These are phyloP conservation scores for Pseudopodoces humilis DNA, from an alignment of 2,113 vertebrate species.

Conservation along the genomic window DNA sequence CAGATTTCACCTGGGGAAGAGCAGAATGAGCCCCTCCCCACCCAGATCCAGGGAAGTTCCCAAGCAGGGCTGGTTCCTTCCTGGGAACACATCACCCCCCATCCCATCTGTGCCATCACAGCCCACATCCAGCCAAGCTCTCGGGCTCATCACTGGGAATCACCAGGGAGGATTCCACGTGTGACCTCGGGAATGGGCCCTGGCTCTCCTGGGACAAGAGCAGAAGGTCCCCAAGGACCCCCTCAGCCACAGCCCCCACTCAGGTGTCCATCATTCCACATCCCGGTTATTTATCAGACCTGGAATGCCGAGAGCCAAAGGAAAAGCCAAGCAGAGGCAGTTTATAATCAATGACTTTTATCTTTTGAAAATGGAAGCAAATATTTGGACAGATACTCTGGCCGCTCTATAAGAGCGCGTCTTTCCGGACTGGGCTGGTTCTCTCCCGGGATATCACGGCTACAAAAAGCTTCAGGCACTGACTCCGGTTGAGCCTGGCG, in stretches of 20 bases:
- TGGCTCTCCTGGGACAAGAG: fast-evolving
- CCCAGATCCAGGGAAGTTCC: neutral
- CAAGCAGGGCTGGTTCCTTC: neutral
- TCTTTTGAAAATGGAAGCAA: conserved; percentile 79
- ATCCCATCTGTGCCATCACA: fast-evolving
- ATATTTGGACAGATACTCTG: conserved; percentile 69
- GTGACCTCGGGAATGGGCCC: fast-evolving
- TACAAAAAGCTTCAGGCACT: conserved; percentile 57
- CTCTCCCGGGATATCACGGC: conserved; percentile 55
- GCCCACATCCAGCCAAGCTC: neutral
- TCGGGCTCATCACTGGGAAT: fast-evolving
- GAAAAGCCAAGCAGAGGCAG: neutral
- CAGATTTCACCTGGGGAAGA: neutral
- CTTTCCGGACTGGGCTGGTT: conserved; percentile 64
- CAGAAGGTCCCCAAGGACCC: neutral
- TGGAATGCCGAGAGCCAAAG: neutral
- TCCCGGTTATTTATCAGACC: fast-evolving
- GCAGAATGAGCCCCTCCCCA: neutral
- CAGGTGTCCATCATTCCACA: fast-evolving
- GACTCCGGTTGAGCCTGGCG: conserved; percentile 48
- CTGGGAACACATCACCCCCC: fast-evolving
- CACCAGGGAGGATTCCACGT: fast-evolving
- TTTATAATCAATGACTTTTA: conserved; percentile 76
- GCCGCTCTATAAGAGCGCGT: conserved; percentile 77
- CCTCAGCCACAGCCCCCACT: neutral